A percentile compares a stretch with the other conserved stretches of the same genome.
These are phyloP conservation scores for Brachionus angularis DNA, from an alignment of 1,140 invertebrate species.

Conservation along the genomic window DNA sequence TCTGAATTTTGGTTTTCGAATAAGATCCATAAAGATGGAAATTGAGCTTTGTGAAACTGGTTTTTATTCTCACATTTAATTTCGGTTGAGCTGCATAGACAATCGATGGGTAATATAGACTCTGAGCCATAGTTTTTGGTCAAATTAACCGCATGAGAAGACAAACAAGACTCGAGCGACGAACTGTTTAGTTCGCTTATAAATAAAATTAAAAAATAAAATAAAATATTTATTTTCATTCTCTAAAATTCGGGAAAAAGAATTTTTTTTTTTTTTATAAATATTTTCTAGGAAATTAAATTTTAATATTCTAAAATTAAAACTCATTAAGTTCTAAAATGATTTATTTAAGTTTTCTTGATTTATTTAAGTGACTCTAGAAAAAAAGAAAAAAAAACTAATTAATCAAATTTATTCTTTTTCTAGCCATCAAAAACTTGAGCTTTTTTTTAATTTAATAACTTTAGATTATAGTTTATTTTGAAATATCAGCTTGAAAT, in stretches of 20 bases:
- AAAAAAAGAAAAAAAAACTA: no score
- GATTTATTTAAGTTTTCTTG: no score
- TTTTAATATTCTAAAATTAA: neutral
- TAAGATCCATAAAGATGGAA: conserved; percentile 1
- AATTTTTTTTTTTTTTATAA: neutral
- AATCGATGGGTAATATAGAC: neutral
- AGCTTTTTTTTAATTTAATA: no score
- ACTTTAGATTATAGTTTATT: no score
- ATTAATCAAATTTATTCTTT: no score
- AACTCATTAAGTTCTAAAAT: no score
- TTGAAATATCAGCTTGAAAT: no score
- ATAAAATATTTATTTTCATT: neutral
- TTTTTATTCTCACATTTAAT: neutral
- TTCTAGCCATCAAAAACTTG: no score
- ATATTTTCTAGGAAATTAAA: neutral
- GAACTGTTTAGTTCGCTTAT: neutral
- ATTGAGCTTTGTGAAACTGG: neutral
- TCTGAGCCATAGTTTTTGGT: neutral
- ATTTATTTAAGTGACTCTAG: no score
- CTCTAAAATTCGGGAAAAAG: neutral
- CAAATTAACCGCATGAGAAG: neutral
- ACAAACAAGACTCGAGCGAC: neutral
- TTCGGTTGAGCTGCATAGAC: neutral
- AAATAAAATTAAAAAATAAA: neutral
- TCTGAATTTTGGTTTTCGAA: neutral